phyloP scores from a whole-genome alignment of 92 coral and sea anemone species.

The Zoanthus solanderi region DNA sequence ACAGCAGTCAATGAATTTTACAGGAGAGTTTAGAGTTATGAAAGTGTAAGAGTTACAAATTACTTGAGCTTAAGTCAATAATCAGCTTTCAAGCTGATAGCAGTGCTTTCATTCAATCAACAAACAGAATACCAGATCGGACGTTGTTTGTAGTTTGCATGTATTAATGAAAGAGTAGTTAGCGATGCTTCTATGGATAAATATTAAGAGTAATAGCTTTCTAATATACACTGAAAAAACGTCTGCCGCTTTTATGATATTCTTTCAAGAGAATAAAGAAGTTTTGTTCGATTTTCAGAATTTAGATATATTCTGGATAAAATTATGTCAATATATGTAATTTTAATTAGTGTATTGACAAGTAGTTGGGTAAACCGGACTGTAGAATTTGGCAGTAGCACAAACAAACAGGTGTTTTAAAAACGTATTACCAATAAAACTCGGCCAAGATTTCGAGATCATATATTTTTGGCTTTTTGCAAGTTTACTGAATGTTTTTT shows the following conservation, averaged over 20 bases:
- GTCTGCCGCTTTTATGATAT: background rate
- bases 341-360: slow-evolving; percentile 35
- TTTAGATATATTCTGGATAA: background rate
- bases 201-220: too few species aligned
- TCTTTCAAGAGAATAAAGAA: background rate
- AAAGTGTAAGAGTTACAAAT: background rate
- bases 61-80: slow-evolving; percentile 9
- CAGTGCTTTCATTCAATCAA: background rate
- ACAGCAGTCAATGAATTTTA: background rate
- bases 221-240: background rate
- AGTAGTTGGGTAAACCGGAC: background rate
- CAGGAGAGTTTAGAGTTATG: background rate
- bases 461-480: background rate
- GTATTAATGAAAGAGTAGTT: background rate
- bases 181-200: background rate
- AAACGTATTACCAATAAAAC: background rate
- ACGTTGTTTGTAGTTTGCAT: background rate
- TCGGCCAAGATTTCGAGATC: background rate
- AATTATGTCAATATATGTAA: slow-evolving; percentile 20
- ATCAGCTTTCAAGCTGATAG: background rate
- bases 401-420: slow-evolving; percentile 38
- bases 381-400: background rate
- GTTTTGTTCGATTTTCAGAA: background rate
- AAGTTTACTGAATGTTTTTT: background rate
- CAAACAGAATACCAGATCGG: background rate